Conservation (phyloP, 2,888 invertebrate species). For the Athrips mouffetella region DNA sequence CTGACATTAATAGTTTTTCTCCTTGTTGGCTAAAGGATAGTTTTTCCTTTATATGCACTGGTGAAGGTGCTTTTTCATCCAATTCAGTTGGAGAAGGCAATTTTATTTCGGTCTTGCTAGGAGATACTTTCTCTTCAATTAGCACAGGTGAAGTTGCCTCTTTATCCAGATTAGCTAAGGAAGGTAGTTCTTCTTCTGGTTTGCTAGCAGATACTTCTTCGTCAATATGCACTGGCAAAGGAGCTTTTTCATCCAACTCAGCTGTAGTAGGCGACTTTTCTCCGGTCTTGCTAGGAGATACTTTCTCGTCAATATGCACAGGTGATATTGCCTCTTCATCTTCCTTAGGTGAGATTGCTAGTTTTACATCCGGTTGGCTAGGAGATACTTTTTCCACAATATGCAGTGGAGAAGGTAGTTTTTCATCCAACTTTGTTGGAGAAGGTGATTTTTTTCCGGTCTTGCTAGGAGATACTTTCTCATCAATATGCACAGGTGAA, state of each 20-base stretch:
- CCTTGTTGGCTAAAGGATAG: too few relatives aligned
- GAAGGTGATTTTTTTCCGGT: neutral
- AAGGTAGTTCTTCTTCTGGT: neutral
- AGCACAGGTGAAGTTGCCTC: neutral
- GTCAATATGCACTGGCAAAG: neutral
- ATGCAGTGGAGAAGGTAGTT: too few relatives aligned
- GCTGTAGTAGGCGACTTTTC: neutral
- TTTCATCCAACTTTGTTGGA: neutral
- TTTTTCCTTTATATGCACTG: conserved; percentile 10
- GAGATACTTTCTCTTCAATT: too few relatives aligned
- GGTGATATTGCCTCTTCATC: conserved; percentile 16
- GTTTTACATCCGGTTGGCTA: neutral
- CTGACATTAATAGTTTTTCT: conserved; percentile 12
- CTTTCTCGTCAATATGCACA: neutral
- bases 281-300: neutral
- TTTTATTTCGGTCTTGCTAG: too few relatives aligned
- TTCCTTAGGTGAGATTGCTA: neutral
- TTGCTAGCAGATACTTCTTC: neutral
- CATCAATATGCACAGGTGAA: conserved; percentile 17
- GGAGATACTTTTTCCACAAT: too few relatives aligned
- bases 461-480: too few relatives aligned
- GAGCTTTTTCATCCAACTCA: neutral
- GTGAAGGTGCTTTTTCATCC: conserved; percentile 1
- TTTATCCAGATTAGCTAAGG: neutral
- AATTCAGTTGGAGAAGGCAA: neutral